A percentile compares a stretch with the other conserved stretches of the same genome.
Evolutionary conservation across 1,140 invertebrate species (phyloP).

Genomic region (Platyura marginata): DNA sequence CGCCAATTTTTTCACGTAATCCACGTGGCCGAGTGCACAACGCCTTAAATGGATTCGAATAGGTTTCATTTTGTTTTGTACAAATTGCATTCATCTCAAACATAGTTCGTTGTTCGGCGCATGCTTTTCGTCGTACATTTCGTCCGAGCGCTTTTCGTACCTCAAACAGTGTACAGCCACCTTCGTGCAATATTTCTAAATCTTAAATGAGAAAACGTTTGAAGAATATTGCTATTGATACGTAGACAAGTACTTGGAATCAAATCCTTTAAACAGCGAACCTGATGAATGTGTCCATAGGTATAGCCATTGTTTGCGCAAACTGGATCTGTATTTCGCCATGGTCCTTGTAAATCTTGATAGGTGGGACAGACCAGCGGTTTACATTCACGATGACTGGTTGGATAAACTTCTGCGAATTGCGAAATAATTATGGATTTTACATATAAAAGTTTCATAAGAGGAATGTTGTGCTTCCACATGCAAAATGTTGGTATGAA

Average conservation of each 20-base stretch:
- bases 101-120: neutral
- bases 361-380: slow-evolving; percentile 1
- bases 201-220: neutral
- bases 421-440: no score
- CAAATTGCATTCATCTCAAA: slow-evolving; percentile 2
- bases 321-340: neutral
- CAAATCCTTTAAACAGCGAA: neutral
- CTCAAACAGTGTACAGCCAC: slow-evolving; percentile 1
- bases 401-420: neutral
- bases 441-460: no score
- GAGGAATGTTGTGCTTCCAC: no score
- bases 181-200: neutral
- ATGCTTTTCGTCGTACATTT: neutral
- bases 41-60: neutral
- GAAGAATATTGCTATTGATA: neutral
- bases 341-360: neutral
- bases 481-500: no score
- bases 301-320: slow-evolving; percentile 1
- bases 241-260: neutral
- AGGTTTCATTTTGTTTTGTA: neutral
- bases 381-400: neutral
- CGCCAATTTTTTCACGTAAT: neutral
- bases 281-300: slow-evolving; percentile 1
- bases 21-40: neutral
- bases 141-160: neutral